These are phyloP conservation scores for Hyperopisus bebe DNA, from an alignment of 2,113 vertebrate species.

Conservation along the genomic window DNA sequence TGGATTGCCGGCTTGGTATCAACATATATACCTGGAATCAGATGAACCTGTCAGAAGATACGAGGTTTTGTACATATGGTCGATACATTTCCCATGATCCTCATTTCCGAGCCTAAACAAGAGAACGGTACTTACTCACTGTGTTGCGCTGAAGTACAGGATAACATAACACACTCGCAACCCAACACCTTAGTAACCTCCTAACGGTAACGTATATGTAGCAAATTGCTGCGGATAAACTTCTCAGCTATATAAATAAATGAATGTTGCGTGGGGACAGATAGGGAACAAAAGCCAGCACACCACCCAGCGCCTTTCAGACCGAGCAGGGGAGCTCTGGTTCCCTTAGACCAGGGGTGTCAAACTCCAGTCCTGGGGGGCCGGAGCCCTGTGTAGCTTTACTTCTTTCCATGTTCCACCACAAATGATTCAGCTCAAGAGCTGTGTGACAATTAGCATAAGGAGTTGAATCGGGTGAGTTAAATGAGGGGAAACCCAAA, in stretches of 20 bases:
- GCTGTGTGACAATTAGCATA: too few relatives aligned
- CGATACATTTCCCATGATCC: neutral
- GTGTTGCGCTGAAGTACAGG: neutral
- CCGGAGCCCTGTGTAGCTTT: too few relatives aligned
- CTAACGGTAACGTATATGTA: neutral
- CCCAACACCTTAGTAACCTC: neutral
- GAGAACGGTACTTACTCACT: neutral
- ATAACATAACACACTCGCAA: neutral
- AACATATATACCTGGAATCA: neutral
- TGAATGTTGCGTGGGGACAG: neutral
- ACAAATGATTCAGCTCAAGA: too few relatives aligned
- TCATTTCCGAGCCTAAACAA: neutral
- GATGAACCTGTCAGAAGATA: neutral
- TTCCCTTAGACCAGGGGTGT: neutral
- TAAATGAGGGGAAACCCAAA: too few relatives aligned
- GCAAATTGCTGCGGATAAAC: neutral
- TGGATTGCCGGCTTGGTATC: neutral
- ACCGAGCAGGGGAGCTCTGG: neutral
- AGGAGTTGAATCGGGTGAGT: too few relatives aligned
- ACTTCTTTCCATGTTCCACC: too few relatives aligned
- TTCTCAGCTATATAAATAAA: neutral
- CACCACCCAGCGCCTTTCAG: neutral
- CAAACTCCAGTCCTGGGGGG: too few relatives aligned
- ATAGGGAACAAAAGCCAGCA: neutral
- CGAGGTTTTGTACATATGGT: neutral